These are phyloP conservation scores for Oncorhynchus nerka DNA, from an alignment of 2,113 vertebrate genomes.

Conservation along the genomic window DNA sequence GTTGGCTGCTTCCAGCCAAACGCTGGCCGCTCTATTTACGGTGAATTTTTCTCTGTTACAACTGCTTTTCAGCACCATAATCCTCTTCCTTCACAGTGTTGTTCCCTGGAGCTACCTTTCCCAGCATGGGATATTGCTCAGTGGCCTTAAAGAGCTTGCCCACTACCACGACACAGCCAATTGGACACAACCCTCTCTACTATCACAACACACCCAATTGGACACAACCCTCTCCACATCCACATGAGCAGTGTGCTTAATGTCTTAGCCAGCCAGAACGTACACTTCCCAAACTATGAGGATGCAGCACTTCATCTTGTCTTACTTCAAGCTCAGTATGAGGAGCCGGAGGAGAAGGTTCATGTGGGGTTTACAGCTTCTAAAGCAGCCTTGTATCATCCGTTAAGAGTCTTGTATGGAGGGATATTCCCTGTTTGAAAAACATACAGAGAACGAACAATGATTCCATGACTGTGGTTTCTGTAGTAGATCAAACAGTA, in stretches of 20 bases:
- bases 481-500: no score
- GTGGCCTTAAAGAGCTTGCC: conserved; percentile 4
- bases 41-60: conserved; percentile 30
- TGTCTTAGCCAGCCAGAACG: no score
- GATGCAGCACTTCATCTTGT: no score
- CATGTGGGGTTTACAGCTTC: background rate
- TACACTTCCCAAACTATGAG: no score
- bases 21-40: conserved; percentile 26
- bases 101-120: conserved; percentile 15
- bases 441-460: no score
- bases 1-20: conserved; percentile 5
- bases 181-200: conserved; percentile 4
- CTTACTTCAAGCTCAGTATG: no score
- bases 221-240: conserved; percentile 3
- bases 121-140: conserved; percentile 18
- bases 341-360: no score
- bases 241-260: no score
- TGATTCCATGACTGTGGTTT: no score
- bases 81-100: conserved; percentile 15
- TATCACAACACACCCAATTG: conserved; percentile 13
- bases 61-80: conserved; percentile 17
- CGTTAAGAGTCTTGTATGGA: no score
- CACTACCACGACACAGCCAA: conserved; percentile 5
- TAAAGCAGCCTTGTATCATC: no score
- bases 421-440: no score